Evolutionary conservation across 1,140 invertebrate genomes (phyloP).

Genomic region (Liolophura sinensis): DNA sequence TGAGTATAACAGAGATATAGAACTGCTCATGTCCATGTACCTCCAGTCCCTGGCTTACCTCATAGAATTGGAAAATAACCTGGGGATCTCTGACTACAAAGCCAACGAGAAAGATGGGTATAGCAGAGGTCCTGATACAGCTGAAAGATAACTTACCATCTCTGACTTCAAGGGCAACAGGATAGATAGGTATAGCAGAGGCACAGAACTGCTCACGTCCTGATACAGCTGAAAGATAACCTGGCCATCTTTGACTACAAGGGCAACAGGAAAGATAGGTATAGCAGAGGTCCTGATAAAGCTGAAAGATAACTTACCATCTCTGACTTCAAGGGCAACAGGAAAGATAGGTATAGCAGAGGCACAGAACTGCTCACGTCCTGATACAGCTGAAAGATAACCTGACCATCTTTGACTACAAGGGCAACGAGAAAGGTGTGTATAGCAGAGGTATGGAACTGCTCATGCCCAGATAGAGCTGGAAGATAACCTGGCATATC

Average conservation of each 20-base stretch:
- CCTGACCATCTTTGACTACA: constrained; percentile 63
- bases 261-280: too few species aligned
- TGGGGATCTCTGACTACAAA: not conserved
- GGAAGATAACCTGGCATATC: too few species aligned
- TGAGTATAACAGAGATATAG: constrained; percentile 6
- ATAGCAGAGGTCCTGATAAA: too few species aligned
- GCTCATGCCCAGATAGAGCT: too few species aligned
- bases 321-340: constrained; percentile 62
- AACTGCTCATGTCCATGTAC: not conserved
- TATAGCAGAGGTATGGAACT: too few species aligned
- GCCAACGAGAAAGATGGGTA: too few species aligned
- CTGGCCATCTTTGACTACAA: constrained; percentile 63
- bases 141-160: constrained; percentile 64
- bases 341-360: constrained; percentile 38
- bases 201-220: too few species aligned
- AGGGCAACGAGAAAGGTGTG: too few species aligned
- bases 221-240: constrained; percentile 64
- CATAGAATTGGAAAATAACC: not conserved
- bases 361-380: too few species aligned
- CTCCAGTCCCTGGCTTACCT: not conserved
- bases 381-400: constrained; percentile 65
- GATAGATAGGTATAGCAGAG: constrained; percentile 26
- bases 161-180: constrained; percentile 63
- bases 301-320: too few species aligned
- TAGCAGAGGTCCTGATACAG: too few species aligned